Evolutionary conservation across 1,140 invertebrate species (phyloP).

Genomic region (Scaptomyza montana): DNA sequence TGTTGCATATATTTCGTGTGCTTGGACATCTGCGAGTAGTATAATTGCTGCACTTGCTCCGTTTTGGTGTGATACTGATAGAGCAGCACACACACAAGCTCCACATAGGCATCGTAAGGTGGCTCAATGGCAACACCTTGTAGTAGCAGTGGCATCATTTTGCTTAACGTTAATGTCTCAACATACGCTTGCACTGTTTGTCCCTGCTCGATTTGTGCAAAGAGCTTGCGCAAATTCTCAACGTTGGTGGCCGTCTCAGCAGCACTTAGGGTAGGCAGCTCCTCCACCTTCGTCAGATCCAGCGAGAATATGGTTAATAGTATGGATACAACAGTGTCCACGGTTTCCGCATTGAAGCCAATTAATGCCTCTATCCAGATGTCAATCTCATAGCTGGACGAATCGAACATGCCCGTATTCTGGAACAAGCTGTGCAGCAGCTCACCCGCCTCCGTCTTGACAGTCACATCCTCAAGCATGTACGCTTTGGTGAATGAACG

Average conservation of each 20-base stretch:
- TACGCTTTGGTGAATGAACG: constrained; percentile 85
- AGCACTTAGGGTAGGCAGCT: constrained; percentile 39
- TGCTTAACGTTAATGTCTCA: constrained; percentile 69
- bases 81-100: constrained; percentile 69
- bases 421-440: constrained; percentile 85
- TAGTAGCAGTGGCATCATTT: constrained; percentile 68
- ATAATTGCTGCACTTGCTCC: constrained; percentile 61
- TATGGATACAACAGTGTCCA: constrained; percentile 60
- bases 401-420: constrained; percentile 86
- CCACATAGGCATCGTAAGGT: constrained; percentile 69
- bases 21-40: constrained; percentile 37
- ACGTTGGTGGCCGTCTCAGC: constrained; percentile 37
- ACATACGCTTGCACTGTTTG: constrained; percentile 77
- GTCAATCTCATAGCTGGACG: constrained; percentile 86
- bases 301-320: constrained; percentile 57
- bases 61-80: constrained; percentile 75
- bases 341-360: constrained; percentile 57
- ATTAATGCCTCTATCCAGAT: constrained; percentile 86
- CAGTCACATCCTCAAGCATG: constrained; percentile 83
- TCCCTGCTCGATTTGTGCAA: constrained; percentile 74
- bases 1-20: constrained; percentile 59
- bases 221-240: constrained; percentile 65
- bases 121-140: constrained; percentile 61
- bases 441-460: constrained; percentile 66
- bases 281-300: constrained; percentile 49